Percentiles rank a stretch among this genome's conserved stretches.
Evolutionary conservation across 2,113 vertebrate species (phyloP).

Genomic region (Crotalus viridis): DNA sequence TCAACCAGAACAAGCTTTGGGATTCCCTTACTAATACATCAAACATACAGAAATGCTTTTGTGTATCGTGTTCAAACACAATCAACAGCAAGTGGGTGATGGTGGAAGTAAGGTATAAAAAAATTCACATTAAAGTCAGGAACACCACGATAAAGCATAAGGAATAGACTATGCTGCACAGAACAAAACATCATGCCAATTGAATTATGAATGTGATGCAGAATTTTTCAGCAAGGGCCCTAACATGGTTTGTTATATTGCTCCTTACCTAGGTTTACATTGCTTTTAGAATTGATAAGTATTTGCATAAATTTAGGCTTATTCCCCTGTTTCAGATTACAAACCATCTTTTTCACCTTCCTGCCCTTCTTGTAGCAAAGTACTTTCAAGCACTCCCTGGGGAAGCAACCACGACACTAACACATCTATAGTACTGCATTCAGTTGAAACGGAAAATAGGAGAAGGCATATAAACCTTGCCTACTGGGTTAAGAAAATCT

Average conservation of each 20-base stretch:
- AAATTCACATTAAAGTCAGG: neutral
- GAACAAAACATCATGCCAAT: neutral
- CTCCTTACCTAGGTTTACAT: neutral
- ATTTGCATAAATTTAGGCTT: neutral
- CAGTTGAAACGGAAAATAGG: constrained; percentile 31
- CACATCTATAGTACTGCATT: neutral
- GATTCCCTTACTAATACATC: neutral
- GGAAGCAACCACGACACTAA: neutral
- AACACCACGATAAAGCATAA: neutral
- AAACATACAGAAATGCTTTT: neutral
- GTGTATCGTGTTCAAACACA: neutral
- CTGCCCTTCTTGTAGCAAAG: neutral
- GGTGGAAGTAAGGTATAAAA: neutral
- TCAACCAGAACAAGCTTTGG: neutral
- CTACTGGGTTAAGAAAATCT: constrained; percentile 71
- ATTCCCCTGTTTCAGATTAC: constrained; percentile 11
- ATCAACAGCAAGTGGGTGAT: neutral
- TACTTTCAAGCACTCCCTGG: neutral
- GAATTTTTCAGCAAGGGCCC: neutral
- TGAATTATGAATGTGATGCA: neutral
- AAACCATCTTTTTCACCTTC: constrained; percentile 1
- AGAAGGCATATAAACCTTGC: constrained; percentile 56
- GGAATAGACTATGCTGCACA: neutral
- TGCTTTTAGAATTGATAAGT: neutral
- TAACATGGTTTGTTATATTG: neutral